Evolutionary conservation across 2,888 invertebrate genomes (phyloP), one percentile per base, ranked within the genome.

Genomic region (Tillus elongatus): DNA sequence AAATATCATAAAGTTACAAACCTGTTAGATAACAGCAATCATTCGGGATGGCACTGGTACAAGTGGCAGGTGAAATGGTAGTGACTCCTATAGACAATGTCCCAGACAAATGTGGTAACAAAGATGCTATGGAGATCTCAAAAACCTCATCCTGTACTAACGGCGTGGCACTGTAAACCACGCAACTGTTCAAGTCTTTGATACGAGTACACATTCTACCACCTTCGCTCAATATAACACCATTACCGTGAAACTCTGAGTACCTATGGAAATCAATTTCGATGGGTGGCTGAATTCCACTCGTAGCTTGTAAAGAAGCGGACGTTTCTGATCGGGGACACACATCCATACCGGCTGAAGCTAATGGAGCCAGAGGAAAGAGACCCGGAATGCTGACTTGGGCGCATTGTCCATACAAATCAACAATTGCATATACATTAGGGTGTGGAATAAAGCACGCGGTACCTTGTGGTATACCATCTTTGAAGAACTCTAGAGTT

Each of bases 351-450:
- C 15, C 64, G 53, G 45, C 63, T 54, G 42, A 54, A 56, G 39
- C 65, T 30, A 49, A 64, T 38, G 29, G 68, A 10, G 53, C 57
- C 13, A 60, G 36, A 2, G 65, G 63, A 2, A 63, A 59, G 13
- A 54, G 56, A 39, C 63, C 61, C 3, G 60, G 59, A 33, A 61
- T 61, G 45, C 69, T 77, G 11, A 91, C 92, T 74, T 93, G 90
- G 1, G 91, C 88, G 64, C 95, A 95, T 60, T 90, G 90, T 1
- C 93, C 93, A 57, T 92, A 93, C 35, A 95, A 70, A 69, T 95
- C 93, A 33, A 95, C 80, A n/a, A 95, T 91, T 2, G 91, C 92
- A 68, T 87, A 95, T 36, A 93, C 79, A 62, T 82, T 86, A 24
- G 75, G 68, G 41, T 84, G 82, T 2, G 85, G 74, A 40, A 84